phyloP scores from a whole-genome alignment of 2,888 invertebrate genomes.

The Loripinus fragilis region DNA sequence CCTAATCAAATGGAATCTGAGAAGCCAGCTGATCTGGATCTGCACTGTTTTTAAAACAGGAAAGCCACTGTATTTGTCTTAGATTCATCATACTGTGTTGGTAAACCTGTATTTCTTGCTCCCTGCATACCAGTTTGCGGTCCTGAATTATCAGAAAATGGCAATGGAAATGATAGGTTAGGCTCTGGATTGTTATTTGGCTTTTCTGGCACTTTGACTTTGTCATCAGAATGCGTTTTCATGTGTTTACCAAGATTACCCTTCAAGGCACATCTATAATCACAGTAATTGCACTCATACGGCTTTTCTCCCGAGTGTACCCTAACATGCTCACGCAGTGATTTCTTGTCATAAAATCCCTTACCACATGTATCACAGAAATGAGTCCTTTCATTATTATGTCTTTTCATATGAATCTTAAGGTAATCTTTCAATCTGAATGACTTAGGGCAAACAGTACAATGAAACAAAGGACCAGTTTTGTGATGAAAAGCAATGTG shows the following conservation, averaged over 20 bases:
- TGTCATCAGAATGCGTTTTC: constrained; percentile 38
- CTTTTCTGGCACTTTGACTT: background rate
- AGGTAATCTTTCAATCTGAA: constrained; percentile 47
- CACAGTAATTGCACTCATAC: constrained; percentile 47
- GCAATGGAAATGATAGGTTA: background rate
- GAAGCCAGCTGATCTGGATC: too few relatives aligned
- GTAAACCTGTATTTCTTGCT: too few relatives aligned
- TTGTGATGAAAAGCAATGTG: constrained; percentile 49
- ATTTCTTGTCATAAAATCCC: constrained; percentile 50
- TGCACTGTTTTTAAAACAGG: too few relatives aligned
- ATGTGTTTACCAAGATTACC: constrained; percentile 54
- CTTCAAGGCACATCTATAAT: constrained; percentile 43
- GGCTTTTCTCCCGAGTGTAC: constrained; percentile 56
- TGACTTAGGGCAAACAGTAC: constrained; percentile 39
- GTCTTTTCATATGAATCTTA: constrained; percentile 43
- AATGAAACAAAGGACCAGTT: constrained; percentile 42
- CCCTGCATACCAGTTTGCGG: too few relatives aligned
- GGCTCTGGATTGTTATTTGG: background rate
- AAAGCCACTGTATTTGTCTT: too few relatives aligned
- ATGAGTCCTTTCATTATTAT: constrained; percentile 51
- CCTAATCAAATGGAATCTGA: too few relatives aligned
- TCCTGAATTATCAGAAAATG: background rate
- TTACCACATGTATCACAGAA: constrained; percentile 56
- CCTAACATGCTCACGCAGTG: constrained; percentile 42
- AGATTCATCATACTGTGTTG: too few relatives aligned